Base-by-base conservation (phyloP, 2,888 invertebrate species). In the Galerucella nymphaeae region DNA sequence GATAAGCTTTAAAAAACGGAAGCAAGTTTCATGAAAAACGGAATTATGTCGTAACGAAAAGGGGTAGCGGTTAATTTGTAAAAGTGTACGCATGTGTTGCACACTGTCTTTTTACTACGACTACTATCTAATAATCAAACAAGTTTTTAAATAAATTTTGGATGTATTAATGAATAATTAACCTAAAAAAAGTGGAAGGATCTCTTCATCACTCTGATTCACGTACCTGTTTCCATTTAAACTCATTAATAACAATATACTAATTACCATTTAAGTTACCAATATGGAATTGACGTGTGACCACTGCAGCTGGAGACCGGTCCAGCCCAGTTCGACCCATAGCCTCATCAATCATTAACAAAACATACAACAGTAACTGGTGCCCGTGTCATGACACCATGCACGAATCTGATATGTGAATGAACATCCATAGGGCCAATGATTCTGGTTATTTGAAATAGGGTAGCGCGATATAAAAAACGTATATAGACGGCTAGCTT, bases 271-370 rank as follows among this genome's bases (percentile, higher is more conserved):
- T 77, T 77, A 75, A 74, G 75, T 77, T 75, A 66, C 70, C 75
- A 74, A 74, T 75, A 70, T 79, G 79, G 70, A 73, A 75, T 78
- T 78, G 79, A 78, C 79, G 73, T 74, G 70, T 78, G 78, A 74
- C 79, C 75, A 73, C 68, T 73, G 71, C 79, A 77, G 75, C 66
- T 73, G 78, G 66, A 70, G 76, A 59, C 75, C 74, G 71, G 70
- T 71, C 58, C 66, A 68, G 72, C 71, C 72, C 67, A 66, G 61
- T 67, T 72, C 45, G 20, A 57, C 55, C 62, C 62, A 59, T 23
- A 62, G 61, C 65, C 50, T 71, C 76, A 78, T 78, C 77, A 77
- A 78, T 78, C 78, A 78, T 75, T 65, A 10, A 30, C 23, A 16
- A 70, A 63, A 70, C 63, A 74, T 74, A 69, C 70, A 73, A 72